phyloP scores from a whole-genome alignment of 2,888 invertebrate genomes.

The Lasius fuliginosus region DNA sequence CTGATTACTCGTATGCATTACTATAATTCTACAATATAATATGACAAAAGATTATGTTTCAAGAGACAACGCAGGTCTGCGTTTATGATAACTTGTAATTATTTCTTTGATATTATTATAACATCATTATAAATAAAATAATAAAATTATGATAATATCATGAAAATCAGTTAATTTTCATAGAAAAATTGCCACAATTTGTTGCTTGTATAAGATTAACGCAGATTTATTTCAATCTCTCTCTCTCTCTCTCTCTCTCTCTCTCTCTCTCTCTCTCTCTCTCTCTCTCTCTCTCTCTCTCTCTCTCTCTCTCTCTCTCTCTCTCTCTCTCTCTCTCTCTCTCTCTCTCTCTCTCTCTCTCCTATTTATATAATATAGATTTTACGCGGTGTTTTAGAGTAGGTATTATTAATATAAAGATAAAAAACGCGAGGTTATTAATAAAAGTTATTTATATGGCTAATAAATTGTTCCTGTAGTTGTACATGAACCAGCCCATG shows the following conservation, averaged over 20 bases:
- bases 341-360: no score
- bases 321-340: no score
- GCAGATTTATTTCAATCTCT: background rate
- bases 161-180: no score
- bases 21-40: background rate
- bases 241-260: no score
- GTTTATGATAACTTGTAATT: constrained; percentile 3
- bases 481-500: background rate
- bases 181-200: background rate
- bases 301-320: no score
- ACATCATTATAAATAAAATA: background rate
- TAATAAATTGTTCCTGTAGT: constrained; percentile 9
- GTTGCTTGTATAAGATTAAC: background rate
- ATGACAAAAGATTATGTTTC: constrained; percentile 10
- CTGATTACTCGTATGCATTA: background rate
- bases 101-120: background rate
- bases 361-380: background rate
- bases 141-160: no score
- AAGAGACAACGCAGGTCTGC: background rate
- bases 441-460: constrained; percentile 17
- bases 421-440: background rate
- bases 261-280: no score
- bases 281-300: no score
- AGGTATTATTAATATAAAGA: background rate
- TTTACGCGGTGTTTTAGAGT: background rate